Conservation (phyloP, 2,888 invertebrate genomes). For the Cantharis lateralis region DNA sequence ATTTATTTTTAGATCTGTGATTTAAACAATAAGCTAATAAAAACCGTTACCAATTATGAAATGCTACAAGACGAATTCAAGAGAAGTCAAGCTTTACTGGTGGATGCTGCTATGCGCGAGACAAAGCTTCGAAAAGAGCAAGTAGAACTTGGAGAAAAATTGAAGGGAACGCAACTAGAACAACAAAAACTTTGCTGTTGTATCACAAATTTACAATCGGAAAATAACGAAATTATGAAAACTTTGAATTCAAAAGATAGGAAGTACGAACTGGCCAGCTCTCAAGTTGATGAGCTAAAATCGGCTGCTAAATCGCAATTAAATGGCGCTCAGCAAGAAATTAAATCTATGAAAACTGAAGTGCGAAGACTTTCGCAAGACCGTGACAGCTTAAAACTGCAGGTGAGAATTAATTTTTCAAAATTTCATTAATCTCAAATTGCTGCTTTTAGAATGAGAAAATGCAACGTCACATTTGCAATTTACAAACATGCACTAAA, state of each 20-base stretch:
- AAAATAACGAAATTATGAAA: constrained; percentile 35
- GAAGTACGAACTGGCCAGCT: constrained; percentile 30
- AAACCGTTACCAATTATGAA: constrained; percentile 26
- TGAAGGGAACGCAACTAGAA: constrained; percentile 33
- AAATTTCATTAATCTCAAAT: not conserved
- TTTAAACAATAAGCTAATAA: constrained; percentile 40
- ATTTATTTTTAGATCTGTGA: constrained; percentile 38
- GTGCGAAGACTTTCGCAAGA: constrained; percentile 43
- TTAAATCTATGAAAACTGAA: constrained; percentile 45
- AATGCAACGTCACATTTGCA: constrained; percentile 2
- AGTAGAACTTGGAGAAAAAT: constrained; percentile 38
- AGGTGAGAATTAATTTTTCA: constrained; percentile 35
- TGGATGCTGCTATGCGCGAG: constrained; percentile 20
- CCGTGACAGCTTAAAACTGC: constrained; percentile 41
- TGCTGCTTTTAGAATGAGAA: constrained; percentile 8
- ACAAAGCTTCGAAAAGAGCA: constrained; percentile 35
- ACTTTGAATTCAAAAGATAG: constrained; percentile 34
- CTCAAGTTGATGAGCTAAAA: constrained; percentile 12
- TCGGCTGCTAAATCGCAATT: constrained; percentile 20
- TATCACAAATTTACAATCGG: constrained; percentile 37
- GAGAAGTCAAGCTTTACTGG: constrained; percentile 17
- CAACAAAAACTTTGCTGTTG: constrained; percentile 32
- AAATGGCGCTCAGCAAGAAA: constrained; percentile 42
- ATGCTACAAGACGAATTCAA: constrained; percentile 25
- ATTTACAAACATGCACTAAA: not conserved